Evolutionary conservation across 2,113 vertebrate genomes (phyloP), one percentile per base, ranked within the genome.

Genomic region (Protobothrops mucrosquamatus): DNA sequence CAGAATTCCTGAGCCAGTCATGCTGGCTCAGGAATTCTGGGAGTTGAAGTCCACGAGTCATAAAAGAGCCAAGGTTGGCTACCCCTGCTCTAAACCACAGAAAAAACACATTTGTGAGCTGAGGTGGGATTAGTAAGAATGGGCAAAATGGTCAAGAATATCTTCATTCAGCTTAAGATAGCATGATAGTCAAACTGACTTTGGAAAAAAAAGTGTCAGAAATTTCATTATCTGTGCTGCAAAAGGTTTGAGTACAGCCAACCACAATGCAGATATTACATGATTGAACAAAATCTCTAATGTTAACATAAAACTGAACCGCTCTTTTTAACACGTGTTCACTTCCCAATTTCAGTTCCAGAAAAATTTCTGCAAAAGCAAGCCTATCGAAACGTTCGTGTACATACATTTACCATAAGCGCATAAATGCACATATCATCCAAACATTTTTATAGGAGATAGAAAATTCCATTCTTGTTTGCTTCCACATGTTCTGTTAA

Each of bases 391-490:
- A 91, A 54, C 55, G 5, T 81, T n/a, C 3, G 22, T 39, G 29
- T 29, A 61, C 18, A 23, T 20, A 22, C 18, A 23, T 22, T 3
- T 51, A 24, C n/a, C 29, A 51, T 46, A 61, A 92, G 24, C 10
- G 43, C 0, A 0, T 0, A 0, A 43, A 26, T 43, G 3, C 22
- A 69, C 43, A 29, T 22, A 18, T 24, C 51, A 81, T 69, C 74
- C 34, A 48, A 85, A 3, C 22, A 23, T 20, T 43, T 56, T 89
- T 81, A 69, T 56, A 55, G 85, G 56, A 91, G 91, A 92, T 91
- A 88, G 88, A 48, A 92, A 0, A 0, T 46, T 93, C 54, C 43
- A 39, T 51, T 87, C 52, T 64, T 54, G 26, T 34, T 39, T 48
- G 24, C 51, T 87, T 22, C 9, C 12, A 39, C 88, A 39, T 46